Evolutionary conservation across 1,140 invertebrate species (phyloP).

Genomic region (Heterodera carotae): DNA sequence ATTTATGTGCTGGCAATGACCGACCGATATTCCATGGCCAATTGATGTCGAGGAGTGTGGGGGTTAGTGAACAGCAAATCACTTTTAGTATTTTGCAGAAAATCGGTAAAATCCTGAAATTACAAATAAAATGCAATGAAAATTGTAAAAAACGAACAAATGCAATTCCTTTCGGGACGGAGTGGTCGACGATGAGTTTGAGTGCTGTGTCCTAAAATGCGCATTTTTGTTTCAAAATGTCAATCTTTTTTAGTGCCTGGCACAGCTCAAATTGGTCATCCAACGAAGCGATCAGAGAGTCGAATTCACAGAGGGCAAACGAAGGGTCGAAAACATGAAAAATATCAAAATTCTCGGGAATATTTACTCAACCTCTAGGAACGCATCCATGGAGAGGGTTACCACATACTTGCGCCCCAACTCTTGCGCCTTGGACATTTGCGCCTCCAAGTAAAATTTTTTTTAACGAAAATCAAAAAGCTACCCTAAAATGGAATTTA

Average conservation of each 20-base stretch:
- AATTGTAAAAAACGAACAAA: conserved; percentile 2
- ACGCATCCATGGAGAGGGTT: no score
- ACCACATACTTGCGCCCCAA: no score
- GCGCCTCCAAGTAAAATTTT: no score
- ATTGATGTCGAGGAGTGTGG: conserved; percentile 13
- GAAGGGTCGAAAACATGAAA: background rate
- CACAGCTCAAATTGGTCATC: conserved; percentile 29
- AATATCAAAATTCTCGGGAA: background rate
- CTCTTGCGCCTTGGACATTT: no score
- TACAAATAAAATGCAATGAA: background rate
- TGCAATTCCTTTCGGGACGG: background rate
- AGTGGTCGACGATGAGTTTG: background rate
- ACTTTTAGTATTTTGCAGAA: conserved; percentile 8
- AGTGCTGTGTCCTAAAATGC: conserved; percentile 22
- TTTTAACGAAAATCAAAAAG: no score
- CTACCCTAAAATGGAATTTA: no score
- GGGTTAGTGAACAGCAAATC: conserved; percentile 7
- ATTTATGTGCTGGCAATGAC: background rate
- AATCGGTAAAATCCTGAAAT: conserved; percentile 8
- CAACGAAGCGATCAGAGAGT: background rate
- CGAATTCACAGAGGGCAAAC: background rate
- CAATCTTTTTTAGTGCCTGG: background rate
- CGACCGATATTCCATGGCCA: conserved; percentile 18
- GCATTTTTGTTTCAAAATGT: background rate
- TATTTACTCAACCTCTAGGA: no score